Evolutionary conservation across 1,140 invertebrate genomes (phyloP), one percentile per base, ranked within the genome.

Genomic region (Sminthurides bifidus): DNA sequence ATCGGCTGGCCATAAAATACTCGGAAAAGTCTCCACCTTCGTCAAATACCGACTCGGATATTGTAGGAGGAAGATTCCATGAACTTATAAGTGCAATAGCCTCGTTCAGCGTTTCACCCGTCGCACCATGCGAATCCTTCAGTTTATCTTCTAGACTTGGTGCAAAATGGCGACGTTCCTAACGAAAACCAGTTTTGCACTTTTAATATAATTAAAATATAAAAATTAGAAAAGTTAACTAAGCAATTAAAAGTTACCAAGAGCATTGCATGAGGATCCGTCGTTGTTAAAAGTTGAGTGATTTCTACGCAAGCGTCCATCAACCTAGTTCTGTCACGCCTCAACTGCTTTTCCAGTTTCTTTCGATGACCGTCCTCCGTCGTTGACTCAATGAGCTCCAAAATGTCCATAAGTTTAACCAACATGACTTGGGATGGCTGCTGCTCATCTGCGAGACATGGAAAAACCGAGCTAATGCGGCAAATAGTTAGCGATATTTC

Each of bases 321-420:
- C 14, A 60, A 21, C 21, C 17, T 19, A 12, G 17, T n/a, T 15
- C 30, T 19, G 8, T 54, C 33, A 3, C 48, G 15, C 21, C 26
- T 14, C 4, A 65, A 38, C 14, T 54, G 49, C 26, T 56, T 59
- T 1, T 59, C 51, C 37, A 65, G 49, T 43, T 57, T 61, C 15
- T 24, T 4, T n/a, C 49, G 40, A 24, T 58, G 48, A 14, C 5
- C 26, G 14, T 52, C 52, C 8, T 46, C 48, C 21, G 53, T 35
- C 14, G 44, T 57, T 0, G 50, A 59, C 19, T 65, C 63, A 29
- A 65, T 58, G 0, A 59, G 26, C 2, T 61, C 54, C 8, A 65
- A n/a, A 10, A 65, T 48, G 37, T 64, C 62, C 23, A 64, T 43
- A 46, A 55, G 61, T 30, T 64, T 64, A 27, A 60, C 14, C n/a